Evolutionary conservation across 2,888 invertebrate genomes (phyloP).

Genomic region (Drosophila subquinaria): DNA sequence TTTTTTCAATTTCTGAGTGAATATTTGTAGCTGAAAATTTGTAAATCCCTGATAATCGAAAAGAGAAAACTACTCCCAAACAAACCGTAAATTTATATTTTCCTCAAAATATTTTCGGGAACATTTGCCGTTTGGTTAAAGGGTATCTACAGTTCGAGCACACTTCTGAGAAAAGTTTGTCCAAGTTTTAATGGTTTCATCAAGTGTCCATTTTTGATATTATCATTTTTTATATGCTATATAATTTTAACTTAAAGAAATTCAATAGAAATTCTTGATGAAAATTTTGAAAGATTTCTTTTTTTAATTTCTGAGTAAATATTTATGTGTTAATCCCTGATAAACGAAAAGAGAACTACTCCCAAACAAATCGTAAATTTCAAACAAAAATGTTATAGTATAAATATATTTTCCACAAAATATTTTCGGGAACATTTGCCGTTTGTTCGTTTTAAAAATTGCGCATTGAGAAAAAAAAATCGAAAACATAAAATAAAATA

Average conservation of each 20-base stretch:
- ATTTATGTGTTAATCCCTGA: conserved; percentile 9
- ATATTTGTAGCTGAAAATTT: conserved; percentile 3
- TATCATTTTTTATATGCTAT: conserved; percentile 6
- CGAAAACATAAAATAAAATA: conserved; percentile 1
- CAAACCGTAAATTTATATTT: conserved; percentile 38
- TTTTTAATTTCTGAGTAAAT: conserved; percentile 4
- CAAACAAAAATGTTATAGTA: conserved; percentile 6
- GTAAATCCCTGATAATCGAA: conserved; percentile 13
- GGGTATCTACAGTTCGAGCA: neutral
- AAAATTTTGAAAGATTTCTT: neutral
- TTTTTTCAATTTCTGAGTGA: conserved; percentile 1
- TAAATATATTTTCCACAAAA: conserved; percentile 32
- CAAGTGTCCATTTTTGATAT: conserved; percentile 6
- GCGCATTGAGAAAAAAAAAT: conserved; percentile 43
- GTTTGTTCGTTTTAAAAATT: conserved; percentile 35
- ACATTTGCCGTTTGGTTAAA: conserved; percentile 11
- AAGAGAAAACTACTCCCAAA: conserved; percentile 8
- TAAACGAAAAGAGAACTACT: conserved; percentile 10
- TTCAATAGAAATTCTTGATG: conserved; percentile 8
- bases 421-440: conserved; percentile 14
- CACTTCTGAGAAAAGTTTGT: neutral
- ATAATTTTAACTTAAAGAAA: conserved; percentile 1
- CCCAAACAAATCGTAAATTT: conserved; percentile 38
- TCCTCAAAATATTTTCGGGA: conserved; percentile 21
- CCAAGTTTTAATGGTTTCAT: conserved; percentile 3